phyloP scores from a whole-genome alignment of 2,113 vertebrate species.

The Rhabdomys dilectus region DNA sequence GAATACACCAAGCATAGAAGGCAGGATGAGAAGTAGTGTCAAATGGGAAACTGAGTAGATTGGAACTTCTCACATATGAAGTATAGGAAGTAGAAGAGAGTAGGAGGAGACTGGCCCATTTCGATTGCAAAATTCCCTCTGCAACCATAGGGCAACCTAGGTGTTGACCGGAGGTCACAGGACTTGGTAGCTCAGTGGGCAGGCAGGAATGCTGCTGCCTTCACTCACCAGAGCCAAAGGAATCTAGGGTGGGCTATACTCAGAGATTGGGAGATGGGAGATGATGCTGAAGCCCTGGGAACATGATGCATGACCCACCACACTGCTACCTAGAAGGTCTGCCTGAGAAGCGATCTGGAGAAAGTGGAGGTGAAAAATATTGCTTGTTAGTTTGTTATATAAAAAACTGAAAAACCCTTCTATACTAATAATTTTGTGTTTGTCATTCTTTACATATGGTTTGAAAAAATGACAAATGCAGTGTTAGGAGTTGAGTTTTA shows the following conservation, averaged over 20 bases:
- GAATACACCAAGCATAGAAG: not conserved
- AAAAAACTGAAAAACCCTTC: not conserved
- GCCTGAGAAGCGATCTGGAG: not conserved
- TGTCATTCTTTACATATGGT: not conserved
- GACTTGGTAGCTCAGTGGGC: not conserved
- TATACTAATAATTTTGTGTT: not conserved
- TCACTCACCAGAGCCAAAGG: not conserved
- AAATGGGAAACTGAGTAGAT: not conserved
- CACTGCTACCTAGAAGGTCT: not conserved
- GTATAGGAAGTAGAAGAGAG: not conserved
- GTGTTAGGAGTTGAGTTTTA: not conserved
- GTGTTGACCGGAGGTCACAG: conserved; percentile 37
- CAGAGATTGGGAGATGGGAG: not conserved
- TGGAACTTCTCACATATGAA: not conserved
- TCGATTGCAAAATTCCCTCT: conserved; percentile 52
- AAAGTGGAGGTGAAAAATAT: not conserved
- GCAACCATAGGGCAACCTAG: conserved; percentile 65
- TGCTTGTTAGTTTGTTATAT: not conserved
- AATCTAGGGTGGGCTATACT: not conserved
- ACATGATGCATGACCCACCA: not conserved
- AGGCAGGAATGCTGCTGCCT: not conserved
- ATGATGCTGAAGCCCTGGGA: not conserved
- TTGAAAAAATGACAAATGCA: not conserved
- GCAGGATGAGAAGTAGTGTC: not conserved
- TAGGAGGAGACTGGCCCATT: not conserved